These are phyloP conservation scores for Brachyhypopomus occidentalis DNA, from an alignment of 2,113 vertebrate genomes.

Conservation along the genomic window DNA sequence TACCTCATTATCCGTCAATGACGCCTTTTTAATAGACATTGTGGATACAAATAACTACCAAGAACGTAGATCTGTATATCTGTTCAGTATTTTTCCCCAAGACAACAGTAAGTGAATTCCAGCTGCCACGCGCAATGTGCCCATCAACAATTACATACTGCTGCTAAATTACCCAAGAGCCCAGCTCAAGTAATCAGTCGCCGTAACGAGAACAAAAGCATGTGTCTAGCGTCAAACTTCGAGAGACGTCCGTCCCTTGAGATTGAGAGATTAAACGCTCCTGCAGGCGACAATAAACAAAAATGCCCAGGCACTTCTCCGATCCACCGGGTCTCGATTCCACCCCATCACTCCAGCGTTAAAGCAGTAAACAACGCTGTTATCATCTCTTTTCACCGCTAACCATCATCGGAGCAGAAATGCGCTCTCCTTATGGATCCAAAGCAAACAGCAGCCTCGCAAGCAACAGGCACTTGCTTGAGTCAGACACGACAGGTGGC, in stretches of 20 bases:
- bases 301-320: conserved; percentile 7
- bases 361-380: conserved; percentile 19
- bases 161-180: conserved; percentile 36
- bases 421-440: too few species aligned
- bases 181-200: conserved; percentile 5
- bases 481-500: conserved; percentile 65
- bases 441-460: neutral
- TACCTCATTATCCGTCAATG: conserved; percentile 65
- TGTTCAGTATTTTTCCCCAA: conserved; percentile 31
- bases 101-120: conserved; percentile 57
- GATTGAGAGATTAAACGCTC: neutral
- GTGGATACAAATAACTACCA: conserved; percentile 43
- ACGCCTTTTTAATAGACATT: conserved; percentile 72
- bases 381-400: conserved; percentile 14
- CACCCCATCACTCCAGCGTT: conserved; percentile 18
- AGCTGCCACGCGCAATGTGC: conserved; percentile 56
- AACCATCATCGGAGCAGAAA: neutral
- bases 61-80: neutral
- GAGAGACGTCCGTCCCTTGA: neutral
- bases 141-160: conserved; percentile 61
- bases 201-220: neutral
- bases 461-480: conserved; percentile 44
- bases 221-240: conserved; percentile 2
- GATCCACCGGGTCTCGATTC: conserved; percentile 26
- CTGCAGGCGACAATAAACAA: too few species aligned